These are phyloP conservation scores for Iselma pallidipennis DNA, from an alignment of 2,888 invertebrate species.

Conservation along the genomic window DNA sequence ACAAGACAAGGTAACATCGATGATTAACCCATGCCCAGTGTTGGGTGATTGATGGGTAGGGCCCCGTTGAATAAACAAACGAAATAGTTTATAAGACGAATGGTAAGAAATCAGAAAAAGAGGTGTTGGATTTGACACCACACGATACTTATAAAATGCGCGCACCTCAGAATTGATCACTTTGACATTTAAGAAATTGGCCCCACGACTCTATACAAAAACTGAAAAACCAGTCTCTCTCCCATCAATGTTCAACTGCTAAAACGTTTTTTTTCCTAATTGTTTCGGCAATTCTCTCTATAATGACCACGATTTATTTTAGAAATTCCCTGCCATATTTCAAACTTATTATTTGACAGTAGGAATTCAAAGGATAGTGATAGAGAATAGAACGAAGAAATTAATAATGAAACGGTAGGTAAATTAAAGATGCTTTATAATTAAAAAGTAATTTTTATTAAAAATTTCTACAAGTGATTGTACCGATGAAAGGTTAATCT, in stretches of 20 bases:
- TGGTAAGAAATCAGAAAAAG: constrained; percentile 1
- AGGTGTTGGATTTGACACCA: constrained; percentile 16
- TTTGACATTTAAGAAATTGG: background rate
- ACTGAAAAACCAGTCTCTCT: background rate
- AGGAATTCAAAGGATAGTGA: background rate
- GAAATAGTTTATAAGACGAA: constrained; percentile 3
- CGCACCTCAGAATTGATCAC: background rate
- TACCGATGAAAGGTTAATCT: background rate
- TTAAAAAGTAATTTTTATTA: too few relatives aligned
- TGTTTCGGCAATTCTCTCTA: background rate
- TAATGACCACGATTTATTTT: background rate
- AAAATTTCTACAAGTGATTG: too few relatives aligned
- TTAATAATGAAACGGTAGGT: too few relatives aligned
- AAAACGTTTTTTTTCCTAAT: background rate
- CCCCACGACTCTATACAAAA: background rate
- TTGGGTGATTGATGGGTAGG: constrained; percentile 20
- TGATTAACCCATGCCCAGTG: constrained; percentile 17
- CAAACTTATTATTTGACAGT: background rate
- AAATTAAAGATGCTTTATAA: too few relatives aligned
- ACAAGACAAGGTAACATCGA: constrained; percentile 19
- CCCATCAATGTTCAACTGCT: background rate
- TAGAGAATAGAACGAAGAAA: too few relatives aligned
- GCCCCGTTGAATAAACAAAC: constrained; percentile 16
- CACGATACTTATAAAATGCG: background rate
- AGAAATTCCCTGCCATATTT: background rate